A percentile compares a stretch with the other conserved stretches of the same genome.
These are phyloP conservation scores for Hermaeophaga mercurialis DNA, from an alignment of 2,888 invertebrate genomes.

Conservation along the genomic window DNA sequence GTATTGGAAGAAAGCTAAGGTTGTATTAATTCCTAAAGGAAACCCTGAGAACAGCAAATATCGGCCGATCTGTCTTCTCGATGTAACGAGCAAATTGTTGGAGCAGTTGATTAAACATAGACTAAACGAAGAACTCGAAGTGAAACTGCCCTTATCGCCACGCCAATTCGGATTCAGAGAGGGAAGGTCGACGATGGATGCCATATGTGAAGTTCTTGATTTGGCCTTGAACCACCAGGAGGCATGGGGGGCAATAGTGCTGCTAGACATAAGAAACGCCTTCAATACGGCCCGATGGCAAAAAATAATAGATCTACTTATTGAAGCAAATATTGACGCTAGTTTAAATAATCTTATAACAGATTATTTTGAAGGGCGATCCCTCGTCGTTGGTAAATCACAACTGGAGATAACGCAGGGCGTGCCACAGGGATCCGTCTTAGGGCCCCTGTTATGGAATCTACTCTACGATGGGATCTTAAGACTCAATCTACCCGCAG, in stretches of 20 bases:
- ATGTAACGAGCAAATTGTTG: not conserved
- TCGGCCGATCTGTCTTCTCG: not conserved
- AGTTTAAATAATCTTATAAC: not conserved
- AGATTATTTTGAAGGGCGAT: not conserved
- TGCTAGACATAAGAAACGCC: not conserved
- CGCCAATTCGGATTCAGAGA: not conserved
- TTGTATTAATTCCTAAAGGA: not conserved
- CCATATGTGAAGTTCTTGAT: not conserved
- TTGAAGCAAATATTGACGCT: not conserved
- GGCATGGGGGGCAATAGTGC: not conserved
- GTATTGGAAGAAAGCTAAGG: not conserved
- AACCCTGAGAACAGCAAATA: not conserved
- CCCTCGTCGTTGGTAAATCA: not conserved
- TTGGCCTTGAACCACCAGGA: not conserved
- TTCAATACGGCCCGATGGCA: not conserved
- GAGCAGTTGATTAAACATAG: not conserved
- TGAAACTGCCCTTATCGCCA: no score
- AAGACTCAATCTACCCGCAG: not conserved
- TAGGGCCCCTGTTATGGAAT: not conserved
- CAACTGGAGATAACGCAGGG: not conserved
- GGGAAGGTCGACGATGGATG: conserved; percentile 1
- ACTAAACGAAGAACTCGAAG: not conserved
- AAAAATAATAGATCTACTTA: conserved; percentile 1
- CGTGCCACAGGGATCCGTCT: not conserved
- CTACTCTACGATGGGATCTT: not conserved